These are phyloP conservation scores for Polydrusus pterygomalis DNA, from an alignment of 2,888 invertebrate species.

Conservation along the genomic window DNA sequence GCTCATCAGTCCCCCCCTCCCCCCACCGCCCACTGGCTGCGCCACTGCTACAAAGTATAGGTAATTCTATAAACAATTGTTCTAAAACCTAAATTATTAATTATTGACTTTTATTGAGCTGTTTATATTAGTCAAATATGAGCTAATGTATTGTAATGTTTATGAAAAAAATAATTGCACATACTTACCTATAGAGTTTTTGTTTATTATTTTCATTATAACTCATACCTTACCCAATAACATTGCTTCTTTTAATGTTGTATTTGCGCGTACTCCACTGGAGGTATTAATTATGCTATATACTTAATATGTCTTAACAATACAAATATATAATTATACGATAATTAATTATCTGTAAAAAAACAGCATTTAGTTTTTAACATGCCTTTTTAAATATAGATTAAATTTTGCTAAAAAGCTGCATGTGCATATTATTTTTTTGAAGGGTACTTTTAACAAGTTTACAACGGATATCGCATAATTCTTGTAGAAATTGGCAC, in stretches of 20 bases:
- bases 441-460: slow-evolving; percentile 14
- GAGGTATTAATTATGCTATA: background rate
- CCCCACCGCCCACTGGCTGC: no score
- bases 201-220: no score
- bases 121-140: no score
- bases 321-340: slow-evolving; percentile 16
- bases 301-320: slow-evolving; percentile 17
- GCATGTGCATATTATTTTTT: background rate
- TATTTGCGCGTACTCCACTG: background rate
- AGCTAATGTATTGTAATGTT: no score
- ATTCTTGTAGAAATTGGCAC: slow-evolving; percentile 12
- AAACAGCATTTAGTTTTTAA: slow-evolving; percentile 13
- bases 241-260: background rate
- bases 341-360: slow-evolving; percentile 21
- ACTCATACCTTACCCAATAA: no score
- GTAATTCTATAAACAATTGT: no score
- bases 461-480: slow-evolving; percentile 12
- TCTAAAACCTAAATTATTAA: no score
- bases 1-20: no score
- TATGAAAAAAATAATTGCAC: no score
- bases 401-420: slow-evolving; percentile 1
- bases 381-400: slow-evolving; percentile 3
- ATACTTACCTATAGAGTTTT: no score
- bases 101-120: no score
- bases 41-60: no score